These are phyloP conservation scores for Melitaea cinxia DNA, from an alignment of 1,140 invertebrate genomes.

Conservation along the genomic window DNA sequence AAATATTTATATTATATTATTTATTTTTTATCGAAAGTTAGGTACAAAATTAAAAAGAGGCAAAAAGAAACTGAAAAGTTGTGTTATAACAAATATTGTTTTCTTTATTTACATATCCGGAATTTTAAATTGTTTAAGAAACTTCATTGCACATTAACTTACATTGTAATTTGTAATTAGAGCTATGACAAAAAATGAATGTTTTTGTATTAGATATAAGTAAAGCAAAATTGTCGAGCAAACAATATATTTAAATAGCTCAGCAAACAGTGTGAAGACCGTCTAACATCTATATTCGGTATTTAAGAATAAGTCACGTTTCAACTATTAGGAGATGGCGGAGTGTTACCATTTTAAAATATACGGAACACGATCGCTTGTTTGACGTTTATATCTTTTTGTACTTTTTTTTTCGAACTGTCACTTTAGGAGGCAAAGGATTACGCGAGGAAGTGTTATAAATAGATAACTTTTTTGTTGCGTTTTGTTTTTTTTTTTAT, in stretches of 20 bases:
- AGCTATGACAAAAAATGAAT: too few species aligned
- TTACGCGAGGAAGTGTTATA: constrained; percentile 5
- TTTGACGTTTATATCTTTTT: constrained; percentile 49
- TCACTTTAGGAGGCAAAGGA: constrained; percentile 32
- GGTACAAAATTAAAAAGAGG: too few species aligned
- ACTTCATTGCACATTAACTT: too few species aligned
- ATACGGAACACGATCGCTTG: constrained; percentile 42
- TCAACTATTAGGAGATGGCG: constrained; percentile 52
- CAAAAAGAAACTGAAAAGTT: too few species aligned
- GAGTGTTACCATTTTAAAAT: constrained; percentile 54
- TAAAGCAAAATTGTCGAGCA: not conserved
- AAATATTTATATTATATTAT: too few species aligned
- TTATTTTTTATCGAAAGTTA: too few species aligned
- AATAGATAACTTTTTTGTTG: constrained; percentile 8
- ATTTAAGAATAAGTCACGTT: constrained; percentile 60
- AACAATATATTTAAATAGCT: constrained; percentile 11
- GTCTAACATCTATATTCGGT: constrained; percentile 52
- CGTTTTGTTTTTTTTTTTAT: constrained; percentile 1
- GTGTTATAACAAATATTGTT: too few species aligned
- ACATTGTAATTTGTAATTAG: too few species aligned
- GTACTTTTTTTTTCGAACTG: constrained; percentile 41
- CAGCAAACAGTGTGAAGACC: constrained; percentile 34
- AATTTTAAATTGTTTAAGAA: too few species aligned
- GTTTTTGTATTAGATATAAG: too few species aligned
- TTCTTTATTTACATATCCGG: too few species aligned